A percentile compares a stretch with the other conserved stretches of the same genome.
Evolutionary conservation across 2,888 invertebrate species (phyloP).

Genomic region (Lathronympha strigana): DNA sequence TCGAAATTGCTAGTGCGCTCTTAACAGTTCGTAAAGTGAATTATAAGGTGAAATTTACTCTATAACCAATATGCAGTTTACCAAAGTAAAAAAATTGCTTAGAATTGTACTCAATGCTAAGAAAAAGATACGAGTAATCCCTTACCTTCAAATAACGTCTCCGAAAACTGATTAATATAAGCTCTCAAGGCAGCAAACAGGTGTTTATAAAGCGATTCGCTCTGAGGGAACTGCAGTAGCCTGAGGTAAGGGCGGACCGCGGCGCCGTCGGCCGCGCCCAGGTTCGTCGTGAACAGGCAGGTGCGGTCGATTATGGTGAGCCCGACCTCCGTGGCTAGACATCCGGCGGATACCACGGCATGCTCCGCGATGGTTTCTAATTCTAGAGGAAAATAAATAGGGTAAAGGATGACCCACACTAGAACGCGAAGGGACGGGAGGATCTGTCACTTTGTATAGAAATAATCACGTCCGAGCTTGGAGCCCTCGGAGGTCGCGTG

Average conservation of each 20-base stretch:
- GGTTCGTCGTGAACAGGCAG: slow-evolving; percentile 92
- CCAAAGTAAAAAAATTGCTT: too few relatives aligned
- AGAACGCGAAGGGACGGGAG: too few relatives aligned
- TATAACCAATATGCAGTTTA: too few relatives aligned
- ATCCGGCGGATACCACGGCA: slow-evolving; percentile 72
- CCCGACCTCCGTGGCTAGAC: slow-evolving; percentile 94
- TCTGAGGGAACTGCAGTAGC: slow-evolving; percentile 95
- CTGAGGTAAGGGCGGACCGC: slow-evolving; percentile 93
- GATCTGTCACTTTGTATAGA: too few relatives aligned
- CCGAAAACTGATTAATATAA: slow-evolving; percentile 95
- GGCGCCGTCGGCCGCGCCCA: slow-evolving; percentile 90
- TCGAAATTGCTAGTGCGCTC: too few relatives aligned
- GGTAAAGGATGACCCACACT: neutral
- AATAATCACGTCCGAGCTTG: too few relatives aligned
- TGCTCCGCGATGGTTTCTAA: slow-evolving; percentile 76
- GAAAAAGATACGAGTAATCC: neutral
- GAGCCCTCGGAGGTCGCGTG: too few relatives aligned
- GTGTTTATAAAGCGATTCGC: slow-evolving; percentile 94
- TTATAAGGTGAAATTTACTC: too few relatives aligned
- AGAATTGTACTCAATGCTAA: neutral
- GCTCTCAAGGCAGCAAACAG: slow-evolving; percentile 96
- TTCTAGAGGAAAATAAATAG: slow-evolving; percentile 53
- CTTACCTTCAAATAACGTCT: slow-evolving; percentile 91
- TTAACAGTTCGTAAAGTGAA: too few relatives aligned
- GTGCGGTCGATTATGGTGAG: slow-evolving; percentile 94